Evolutionary conservation across 2,113 vertebrate genomes (phyloP), one percentile per base, ranked within the genome.

Genomic region (Petrocephalus zakoni): DNA sequence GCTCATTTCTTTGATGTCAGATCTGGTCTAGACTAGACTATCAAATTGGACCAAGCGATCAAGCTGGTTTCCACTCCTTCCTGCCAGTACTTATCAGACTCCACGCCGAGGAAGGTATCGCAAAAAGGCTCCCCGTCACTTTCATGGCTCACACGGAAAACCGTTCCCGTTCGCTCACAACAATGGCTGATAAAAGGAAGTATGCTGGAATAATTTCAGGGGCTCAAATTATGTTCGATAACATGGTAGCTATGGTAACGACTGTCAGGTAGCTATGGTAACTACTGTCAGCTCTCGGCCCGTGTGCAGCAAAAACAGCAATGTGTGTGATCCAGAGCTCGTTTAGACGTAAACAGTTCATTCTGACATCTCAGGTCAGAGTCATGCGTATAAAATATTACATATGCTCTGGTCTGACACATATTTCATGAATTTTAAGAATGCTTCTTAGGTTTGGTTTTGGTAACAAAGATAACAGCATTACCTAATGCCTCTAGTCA

Each of bases 11-110:
- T 53, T 85, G 51, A 85, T 55, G 84, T 86, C 84, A 56, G 51
- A 56, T 86, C 52, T 85, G n/a, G 81, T 86, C 25, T 86, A 55
- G 84, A 34, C 84, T n/a, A 86, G 46, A 55, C 84, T 53, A 55
- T 86, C 52, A 86, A 29, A 25, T 83, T 47, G 81, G 46, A 49
- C 37, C 49, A 52, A 47, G 47, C 53, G 22, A 55, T 55, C 25
- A 51, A 34, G 83, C 47, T 53, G 51, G 51, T 51, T 53, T 85
- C 51, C 51, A 53, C 51, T 34, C 51, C 49, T 53, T 85, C 22
- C 51, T 85, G 51, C 83, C 51, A 53, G 10, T 19, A 85, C 83
- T 53, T 53, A 85, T 85, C 51, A 85, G 47, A 22, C 83, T 85
- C 83, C 51, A 42, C 6, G 15, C 22, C n/a, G 47, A 29, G n/a